Percentiles rank a stretch among this genome's conserved stretches.
phyloP scores from a whole-genome alignment of 2,888 invertebrate genomes.

The Dromius quadrimaculatus region DNA sequence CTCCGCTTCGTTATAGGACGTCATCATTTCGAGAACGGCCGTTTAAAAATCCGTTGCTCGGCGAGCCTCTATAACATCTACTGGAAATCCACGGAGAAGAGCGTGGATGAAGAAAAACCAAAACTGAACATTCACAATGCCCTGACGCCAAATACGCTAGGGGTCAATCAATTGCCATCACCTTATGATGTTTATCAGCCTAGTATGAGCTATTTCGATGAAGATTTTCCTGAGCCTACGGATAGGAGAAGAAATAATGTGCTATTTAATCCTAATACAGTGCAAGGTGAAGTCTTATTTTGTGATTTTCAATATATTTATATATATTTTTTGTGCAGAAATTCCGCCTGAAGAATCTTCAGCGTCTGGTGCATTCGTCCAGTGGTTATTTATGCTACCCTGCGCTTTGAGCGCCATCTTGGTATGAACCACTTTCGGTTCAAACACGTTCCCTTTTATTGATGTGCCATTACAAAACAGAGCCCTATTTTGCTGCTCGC shows the following conservation, averaged over 20 bases:
- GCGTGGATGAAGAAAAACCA: slow-evolving; percentile 71
- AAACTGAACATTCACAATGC: slow-evolving; percentile 40
- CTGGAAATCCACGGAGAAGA: slow-evolving; percentile 76
- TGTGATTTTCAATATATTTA: not conserved
- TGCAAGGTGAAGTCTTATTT: not conserved
- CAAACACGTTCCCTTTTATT: slow-evolving; percentile 26
- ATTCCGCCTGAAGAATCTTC: not conserved
- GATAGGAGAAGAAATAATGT: slow-evolving; percentile 25
- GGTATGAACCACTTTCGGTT: slow-evolving; percentile 24
- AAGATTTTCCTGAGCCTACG: slow-evolving; percentile 37
- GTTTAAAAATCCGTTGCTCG: slow-evolving; percentile 72
- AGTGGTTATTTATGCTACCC: slow-evolving; percentile 2
- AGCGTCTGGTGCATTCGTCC: slow-evolving; percentile 22
- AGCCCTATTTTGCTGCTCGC: slow-evolving; percentile 33
- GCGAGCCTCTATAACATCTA: slow-evolving; percentile 76
- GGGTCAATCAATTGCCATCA: slow-evolving; percentile 38
- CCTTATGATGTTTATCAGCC: slow-evolving; percentile 20
- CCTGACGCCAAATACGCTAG: slow-evolving; percentile 46
- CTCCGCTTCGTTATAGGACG: slow-evolving; percentile 61
- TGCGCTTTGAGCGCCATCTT: slow-evolving; percentile 6
- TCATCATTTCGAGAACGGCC: slow-evolving; percentile 61
- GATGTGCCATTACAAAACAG: slow-evolving; percentile 47
- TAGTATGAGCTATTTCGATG: slow-evolving; percentile 36
- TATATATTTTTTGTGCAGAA: slow-evolving; percentile 8
- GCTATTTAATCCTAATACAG: not conserved